Conservation (phyloP, 2,888 invertebrate genomes). For the Rotaria magnacalcarata region DNA sequence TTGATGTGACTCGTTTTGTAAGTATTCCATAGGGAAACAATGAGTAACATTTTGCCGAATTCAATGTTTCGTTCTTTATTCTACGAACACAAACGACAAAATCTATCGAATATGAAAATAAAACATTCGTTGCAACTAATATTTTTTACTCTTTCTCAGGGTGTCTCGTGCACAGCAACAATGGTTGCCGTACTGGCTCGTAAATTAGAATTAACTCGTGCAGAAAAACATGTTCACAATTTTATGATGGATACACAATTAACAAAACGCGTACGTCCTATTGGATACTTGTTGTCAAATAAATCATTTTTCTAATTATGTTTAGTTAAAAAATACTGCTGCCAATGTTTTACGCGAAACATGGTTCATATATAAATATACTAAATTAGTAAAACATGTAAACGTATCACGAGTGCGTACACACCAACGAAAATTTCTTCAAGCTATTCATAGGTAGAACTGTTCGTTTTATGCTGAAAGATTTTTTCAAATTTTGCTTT, state of each 20-base stretch:
- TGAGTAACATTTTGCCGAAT: too few relatives aligned
- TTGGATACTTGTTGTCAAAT: not conserved
- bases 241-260: constrained; percentile 99
- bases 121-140: too few relatives aligned
- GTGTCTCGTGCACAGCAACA: constrained; percentile 86
- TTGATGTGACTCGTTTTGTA: too few relatives aligned
- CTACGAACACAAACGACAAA: too few relatives aligned
- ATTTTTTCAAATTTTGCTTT: not conserved
- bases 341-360: constrained; percentile 98
- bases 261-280: constrained; percentile 75
- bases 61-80: too few relatives aligned
- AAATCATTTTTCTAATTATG: constrained; percentile 71
- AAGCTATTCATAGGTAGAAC: constrained; percentile 90
- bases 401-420: constrained; percentile 90
- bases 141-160: constrained; percentile 49
- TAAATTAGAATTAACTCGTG: constrained; percentile 95
- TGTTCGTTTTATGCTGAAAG: not conserved
- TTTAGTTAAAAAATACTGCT: constrained; percentile 95
- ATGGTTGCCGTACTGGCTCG: constrained; percentile 97
- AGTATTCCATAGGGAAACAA: too few relatives aligned
- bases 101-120: too few relatives aligned
- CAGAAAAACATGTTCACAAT: constrained; percentile 99
- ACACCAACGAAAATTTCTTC: constrained; percentile 95
- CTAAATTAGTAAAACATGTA: constrained; percentile 91
- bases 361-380: constrained; percentile 99